phyloP scores from a whole-genome alignment of 1,140 invertebrate species.

The Drosophila bipectinata region DNA sequence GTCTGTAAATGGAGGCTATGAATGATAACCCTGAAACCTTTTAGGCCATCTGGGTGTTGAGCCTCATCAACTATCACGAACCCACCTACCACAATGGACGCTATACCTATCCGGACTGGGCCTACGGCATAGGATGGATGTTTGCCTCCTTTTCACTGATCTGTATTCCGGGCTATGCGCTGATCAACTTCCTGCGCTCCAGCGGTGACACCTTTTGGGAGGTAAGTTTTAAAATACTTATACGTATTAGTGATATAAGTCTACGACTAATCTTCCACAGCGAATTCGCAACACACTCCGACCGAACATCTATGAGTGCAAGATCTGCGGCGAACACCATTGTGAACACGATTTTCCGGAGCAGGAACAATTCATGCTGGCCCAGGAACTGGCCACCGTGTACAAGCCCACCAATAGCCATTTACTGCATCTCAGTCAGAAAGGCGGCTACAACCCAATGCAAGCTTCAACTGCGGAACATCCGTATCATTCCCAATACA shows the following conservation, averaged over 20 bases:
- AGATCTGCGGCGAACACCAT: conserved; percentile 85
- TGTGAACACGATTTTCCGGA: conserved; percentile 84
- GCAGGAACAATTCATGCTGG: conserved; percentile 80
- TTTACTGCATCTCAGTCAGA: conserved; percentile 34
- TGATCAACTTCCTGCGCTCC: conserved; percentile 89
- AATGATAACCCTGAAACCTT: conserved; percentile 43
- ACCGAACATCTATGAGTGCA: conserved; percentile 86
- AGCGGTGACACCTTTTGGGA: conserved; percentile 89
- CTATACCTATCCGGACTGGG: conserved; percentile 93
- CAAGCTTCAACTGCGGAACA: conserved; percentile 57
- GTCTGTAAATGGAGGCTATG: not conserved
- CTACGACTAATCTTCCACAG: conserved; percentile 67
- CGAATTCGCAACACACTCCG: conserved; percentile 86
- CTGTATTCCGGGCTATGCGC: conserved; percentile 93
- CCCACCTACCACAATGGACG: conserved; percentile 91
- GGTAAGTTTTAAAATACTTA: conserved; percentile 85
- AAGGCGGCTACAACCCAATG: conserved; percentile 73
- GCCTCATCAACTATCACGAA: conserved; percentile 93
- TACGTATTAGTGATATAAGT: not conserved
- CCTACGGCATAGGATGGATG: conserved; percentile 93
- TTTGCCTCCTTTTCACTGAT: conserved; percentile 92
- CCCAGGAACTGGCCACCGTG: conserved; percentile 70
- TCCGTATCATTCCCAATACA: conserved; percentile 45
- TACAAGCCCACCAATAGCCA: conserved; percentile 63
- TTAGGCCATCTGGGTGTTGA: conserved; percentile 93